These are phyloP conservation scores for Saccostrea echinata DNA, from an alignment of 1,140 invertebrate species.

Conservation along the genomic window DNA sequence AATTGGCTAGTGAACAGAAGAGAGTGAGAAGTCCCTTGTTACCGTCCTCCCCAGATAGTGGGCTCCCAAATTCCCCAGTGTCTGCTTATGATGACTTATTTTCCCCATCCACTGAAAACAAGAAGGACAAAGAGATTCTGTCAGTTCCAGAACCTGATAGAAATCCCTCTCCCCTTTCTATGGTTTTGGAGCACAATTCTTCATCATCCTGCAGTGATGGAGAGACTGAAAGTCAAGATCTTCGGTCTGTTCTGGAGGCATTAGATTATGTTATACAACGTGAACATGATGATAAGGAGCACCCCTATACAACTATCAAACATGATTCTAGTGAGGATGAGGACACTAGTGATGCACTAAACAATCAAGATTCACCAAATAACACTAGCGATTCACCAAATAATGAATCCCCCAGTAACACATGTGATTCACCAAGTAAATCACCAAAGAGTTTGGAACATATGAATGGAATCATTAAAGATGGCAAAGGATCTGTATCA, in stretches of 20 bases:
- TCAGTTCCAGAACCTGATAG: background rate
- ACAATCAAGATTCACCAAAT: conserved; percentile 1
- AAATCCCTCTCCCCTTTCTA: conserved; percentile 36
- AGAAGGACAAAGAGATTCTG: conserved; percentile 1
- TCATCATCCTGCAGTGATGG: conserved; percentile 26
- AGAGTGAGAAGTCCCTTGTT: conserved; percentile 47
- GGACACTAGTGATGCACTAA: conserved; percentile 42
- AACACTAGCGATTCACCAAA: conserved; percentile 19
- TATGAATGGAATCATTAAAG: conserved; percentile 53
- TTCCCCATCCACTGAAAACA: conserved; percentile 11
- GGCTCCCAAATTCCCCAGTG: conserved; percentile 49
- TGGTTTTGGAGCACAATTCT: conserved; percentile 29
- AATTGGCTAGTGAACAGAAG: conserved; percentile 44
- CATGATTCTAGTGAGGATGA: conserved; percentile 53
- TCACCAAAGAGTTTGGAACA: conserved; percentile 35
- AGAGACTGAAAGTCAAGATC: conserved; percentile 13
- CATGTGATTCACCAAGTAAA: background rate
- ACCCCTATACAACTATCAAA: conserved; percentile 10
- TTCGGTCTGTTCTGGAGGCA: background rate
- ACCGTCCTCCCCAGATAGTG: conserved; percentile 54
- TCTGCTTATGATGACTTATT: conserved; percentile 25
- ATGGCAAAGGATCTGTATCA: conserved; percentile 48
- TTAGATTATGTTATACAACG: conserved; percentile 14
- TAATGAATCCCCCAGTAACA: background rate
- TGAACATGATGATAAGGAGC: conserved; percentile 19